These are phyloP conservation scores for Mesorhabditis spiculigera DNA, from an alignment of 2,888 invertebrate species.

Conservation along the genomic window DNA sequence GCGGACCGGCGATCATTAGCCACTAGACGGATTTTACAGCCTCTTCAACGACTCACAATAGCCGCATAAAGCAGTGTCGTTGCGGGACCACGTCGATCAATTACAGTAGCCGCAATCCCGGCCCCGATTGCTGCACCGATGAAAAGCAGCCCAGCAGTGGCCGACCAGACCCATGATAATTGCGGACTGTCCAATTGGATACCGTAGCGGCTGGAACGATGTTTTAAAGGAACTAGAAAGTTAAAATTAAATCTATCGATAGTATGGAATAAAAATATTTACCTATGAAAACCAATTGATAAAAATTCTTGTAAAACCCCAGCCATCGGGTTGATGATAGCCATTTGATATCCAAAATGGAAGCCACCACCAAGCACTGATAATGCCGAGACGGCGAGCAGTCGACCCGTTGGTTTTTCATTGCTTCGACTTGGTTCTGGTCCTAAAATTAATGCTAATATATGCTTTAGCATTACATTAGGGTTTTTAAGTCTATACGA, in stretches of 20 bases:
- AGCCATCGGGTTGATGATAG: constrained; percentile 47
- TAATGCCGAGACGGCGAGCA: constrained; percentile 16
- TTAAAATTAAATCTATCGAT: background rate
- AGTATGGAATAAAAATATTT: background rate
- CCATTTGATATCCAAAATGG: constrained; percentile 51
- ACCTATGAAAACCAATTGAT: constrained; percentile 24
- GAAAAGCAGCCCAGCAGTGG: constrained; percentile 44
- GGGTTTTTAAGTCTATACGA: no score
- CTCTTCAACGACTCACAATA: constrained; percentile 15
- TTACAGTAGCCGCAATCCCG: background rate
- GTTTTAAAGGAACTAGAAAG: background rate
- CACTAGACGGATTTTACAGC: constrained; percentile 8
- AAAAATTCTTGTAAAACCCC: constrained; percentile 42
- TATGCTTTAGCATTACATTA: no score
- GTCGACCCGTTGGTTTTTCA: background rate
- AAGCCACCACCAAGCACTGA: constrained; percentile 41
- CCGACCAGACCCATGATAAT: constrained; percentile 38
- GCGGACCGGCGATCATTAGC: constrained; percentile 19
- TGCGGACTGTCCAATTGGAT: constrained; percentile 9
- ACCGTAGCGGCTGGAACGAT: constrained; percentile 20
- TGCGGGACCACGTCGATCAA: constrained; percentile 19
- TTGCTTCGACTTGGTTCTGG: no score
- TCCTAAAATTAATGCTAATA: no score
- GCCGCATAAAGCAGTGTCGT: constrained; percentile 29
- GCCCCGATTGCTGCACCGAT: constrained; percentile 36